Conservation (phyloP, 2,113 vertebrate genomes). For the Gracilinanus agilis region DNA sequence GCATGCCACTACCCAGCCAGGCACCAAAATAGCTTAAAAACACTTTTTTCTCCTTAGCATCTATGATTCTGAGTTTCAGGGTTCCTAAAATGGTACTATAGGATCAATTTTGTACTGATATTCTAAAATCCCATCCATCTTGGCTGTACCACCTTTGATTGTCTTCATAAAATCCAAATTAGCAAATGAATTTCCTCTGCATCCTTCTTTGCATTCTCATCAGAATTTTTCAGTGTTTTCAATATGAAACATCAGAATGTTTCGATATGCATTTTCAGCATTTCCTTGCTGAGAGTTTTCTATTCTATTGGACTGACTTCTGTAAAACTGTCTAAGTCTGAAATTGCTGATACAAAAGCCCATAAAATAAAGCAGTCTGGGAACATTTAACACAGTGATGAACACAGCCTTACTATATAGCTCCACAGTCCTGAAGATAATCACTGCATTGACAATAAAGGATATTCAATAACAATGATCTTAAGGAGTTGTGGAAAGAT, state of each 20-base stretch:
- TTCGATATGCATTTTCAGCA: neutral
- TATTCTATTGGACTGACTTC: neutral
- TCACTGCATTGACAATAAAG: neutral
- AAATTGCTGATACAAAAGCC: neutral
- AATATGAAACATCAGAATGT: too few relatives aligned
- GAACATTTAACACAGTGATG: neutral
- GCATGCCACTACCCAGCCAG: neutral
- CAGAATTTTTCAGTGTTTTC: neutral
- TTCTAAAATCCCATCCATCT: neutral
- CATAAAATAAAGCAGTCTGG: neutral
- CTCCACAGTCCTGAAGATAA: neutral
- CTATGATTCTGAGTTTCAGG: neutral
- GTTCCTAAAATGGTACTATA: neutral
- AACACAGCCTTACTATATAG: neutral
- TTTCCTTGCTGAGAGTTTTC: neutral
- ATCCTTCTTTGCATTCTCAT: neutral
- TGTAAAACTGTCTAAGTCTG: neutral
- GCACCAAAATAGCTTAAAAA: neutral
- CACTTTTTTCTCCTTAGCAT: neutral
- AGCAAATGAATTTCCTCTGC: neutral
- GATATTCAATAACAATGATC: neutral
- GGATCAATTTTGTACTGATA: neutral
- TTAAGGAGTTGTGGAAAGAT: neutral
- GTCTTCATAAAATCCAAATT: slow-evolving; percentile 7
- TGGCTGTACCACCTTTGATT: neutral